Conservation (phyloP, 2,797 vertebrate species). For the Bradypodion ventrale region DNA sequence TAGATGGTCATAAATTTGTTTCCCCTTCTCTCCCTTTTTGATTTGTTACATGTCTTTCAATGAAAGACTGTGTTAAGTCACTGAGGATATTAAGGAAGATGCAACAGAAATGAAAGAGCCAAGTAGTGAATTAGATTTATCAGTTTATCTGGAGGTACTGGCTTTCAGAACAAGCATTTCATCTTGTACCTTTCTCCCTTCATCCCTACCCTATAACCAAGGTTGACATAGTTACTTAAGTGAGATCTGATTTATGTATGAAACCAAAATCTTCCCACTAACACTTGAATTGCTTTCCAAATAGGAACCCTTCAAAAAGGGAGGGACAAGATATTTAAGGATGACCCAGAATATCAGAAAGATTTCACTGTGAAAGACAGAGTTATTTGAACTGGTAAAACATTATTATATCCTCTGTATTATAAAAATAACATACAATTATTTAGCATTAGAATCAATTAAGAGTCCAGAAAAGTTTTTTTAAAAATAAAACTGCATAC, state of each 20-base stretch:
- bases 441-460: neutral
- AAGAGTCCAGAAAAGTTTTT: no score
- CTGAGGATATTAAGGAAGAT: slow-evolving; percentile 59
- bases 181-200: slow-evolving; percentile 36
- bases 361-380: neutral
- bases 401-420: neutral
- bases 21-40: slow-evolving; percentile 46
- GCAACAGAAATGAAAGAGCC: slow-evolving; percentile 58
- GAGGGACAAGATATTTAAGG: slow-evolving; percentile 21
- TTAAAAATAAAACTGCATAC: no score
- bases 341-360: neutral
- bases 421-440: neutral
- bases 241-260: slow-evolving; percentile 64
- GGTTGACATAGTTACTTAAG: slow-evolving; percentile 57
- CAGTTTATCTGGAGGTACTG: slow-evolving; percentile 49
- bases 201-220: neutral
- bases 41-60: slow-evolving; percentile 70
- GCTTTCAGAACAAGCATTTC: slow-evolving; percentile 58
- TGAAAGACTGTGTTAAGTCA: slow-evolving; percentile 65
- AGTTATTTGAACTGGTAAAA: neutral
- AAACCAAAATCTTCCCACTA: slow-evolving; percentile 24
- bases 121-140: slow-evolving; percentile 59
- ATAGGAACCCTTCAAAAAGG: neutral
- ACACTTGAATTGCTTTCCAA: slow-evolving; percentile 22
- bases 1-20: slow-evolving; percentile 69